phyloP scores from a whole-genome alignment of 2,113 vertebrate species.

The Tonatia bakeri region DNA sequence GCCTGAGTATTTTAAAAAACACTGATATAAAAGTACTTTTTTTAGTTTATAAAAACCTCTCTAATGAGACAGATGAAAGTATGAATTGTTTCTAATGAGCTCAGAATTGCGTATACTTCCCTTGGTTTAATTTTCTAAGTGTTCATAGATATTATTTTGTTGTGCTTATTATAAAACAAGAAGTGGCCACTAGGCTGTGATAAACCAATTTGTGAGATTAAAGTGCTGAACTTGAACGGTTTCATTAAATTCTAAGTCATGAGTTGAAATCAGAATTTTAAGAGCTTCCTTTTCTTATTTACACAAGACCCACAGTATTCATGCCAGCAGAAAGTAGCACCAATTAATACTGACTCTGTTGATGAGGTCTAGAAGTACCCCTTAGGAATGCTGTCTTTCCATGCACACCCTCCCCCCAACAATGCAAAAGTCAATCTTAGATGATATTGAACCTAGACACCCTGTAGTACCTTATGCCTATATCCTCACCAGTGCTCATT shows the following conservation, averaged over 20 bases:
- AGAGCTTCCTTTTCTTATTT: conserved; percentile 75
- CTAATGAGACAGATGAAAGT: conserved; percentile 86
- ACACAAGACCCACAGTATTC: conserved; percentile 35
- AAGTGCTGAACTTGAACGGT: conserved; percentile 82
- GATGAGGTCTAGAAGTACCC: background rate
- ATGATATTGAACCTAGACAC: background rate
- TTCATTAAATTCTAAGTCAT: conserved; percentile 83
- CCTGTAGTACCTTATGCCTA: background rate
- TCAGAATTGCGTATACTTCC: conserved; percentile 81
- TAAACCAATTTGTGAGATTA: conserved; percentile 86
- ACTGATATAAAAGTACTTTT: conserved; percentile 79
- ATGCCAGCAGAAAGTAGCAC: conserved; percentile 1
- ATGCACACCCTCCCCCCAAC: rapidly evolving
- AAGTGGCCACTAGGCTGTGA: conserved; percentile 85
- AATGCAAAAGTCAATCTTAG: background rate
- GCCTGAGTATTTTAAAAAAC: conserved; percentile 75
- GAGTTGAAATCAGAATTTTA: conserved; percentile 76
- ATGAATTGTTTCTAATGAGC: conserved; percentile 85
- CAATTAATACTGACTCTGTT: background rate
- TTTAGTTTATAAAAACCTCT: conserved; percentile 81
- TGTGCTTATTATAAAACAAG: conserved; percentile 85
- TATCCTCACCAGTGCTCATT: background rate
- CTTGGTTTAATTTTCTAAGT: conserved; percentile 83
- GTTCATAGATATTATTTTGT: conserved; percentile 83
- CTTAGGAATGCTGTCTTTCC: background rate